phyloP scores from a whole-genome alignment of 2,888 invertebrate genomes.

The Scaptomyza cyrtandrae region DNA sequence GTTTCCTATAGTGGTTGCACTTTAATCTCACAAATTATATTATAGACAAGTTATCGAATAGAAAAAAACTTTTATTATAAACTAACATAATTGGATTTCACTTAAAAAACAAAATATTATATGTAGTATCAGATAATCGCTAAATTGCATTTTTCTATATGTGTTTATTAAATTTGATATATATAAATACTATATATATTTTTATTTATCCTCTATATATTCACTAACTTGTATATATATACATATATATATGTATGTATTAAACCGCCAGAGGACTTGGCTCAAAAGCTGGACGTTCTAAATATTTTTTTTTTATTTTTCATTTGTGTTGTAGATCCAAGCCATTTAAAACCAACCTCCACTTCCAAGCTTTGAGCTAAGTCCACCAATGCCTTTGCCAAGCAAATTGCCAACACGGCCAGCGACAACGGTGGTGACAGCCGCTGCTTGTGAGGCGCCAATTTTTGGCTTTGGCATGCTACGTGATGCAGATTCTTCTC shows the following conservation, averaged over 20 bases:
- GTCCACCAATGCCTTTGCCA: conserved; percentile 95
- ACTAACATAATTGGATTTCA: conserved; percentile 18
- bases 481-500: conserved; percentile 69
- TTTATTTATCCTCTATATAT: conserved; percentile 2
- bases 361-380: conserved; percentile 94
- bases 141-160: neutral
- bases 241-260: neutral
- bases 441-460: conserved; percentile 82
- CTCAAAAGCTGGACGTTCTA: conserved; percentile 34
- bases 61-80: conserved; percentile 9
- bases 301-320: neutral
- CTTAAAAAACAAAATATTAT: conserved; percentile 7
- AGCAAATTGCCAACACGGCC: conserved; percentile 95
- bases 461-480: conserved; percentile 81
- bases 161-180: too few relatives aligned
- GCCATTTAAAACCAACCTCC: conserved; percentile 92
- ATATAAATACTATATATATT: neutral
- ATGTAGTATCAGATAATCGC: neutral
- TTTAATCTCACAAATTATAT: conserved; percentile 8
- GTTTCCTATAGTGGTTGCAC: neutral
- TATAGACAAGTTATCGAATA: conserved; percentile 2
- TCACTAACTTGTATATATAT: neutral
- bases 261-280: conserved; percentile 40
- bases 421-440: conserved; percentile 86
- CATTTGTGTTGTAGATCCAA: neutral